A percentile compares a stretch with the other conserved stretches of the same genome.
These are phyloP conservation scores for Chalcosyrphus nemorum DNA, from an alignment of 2,888 invertebrate genomes.

Conservation along the genomic window DNA sequence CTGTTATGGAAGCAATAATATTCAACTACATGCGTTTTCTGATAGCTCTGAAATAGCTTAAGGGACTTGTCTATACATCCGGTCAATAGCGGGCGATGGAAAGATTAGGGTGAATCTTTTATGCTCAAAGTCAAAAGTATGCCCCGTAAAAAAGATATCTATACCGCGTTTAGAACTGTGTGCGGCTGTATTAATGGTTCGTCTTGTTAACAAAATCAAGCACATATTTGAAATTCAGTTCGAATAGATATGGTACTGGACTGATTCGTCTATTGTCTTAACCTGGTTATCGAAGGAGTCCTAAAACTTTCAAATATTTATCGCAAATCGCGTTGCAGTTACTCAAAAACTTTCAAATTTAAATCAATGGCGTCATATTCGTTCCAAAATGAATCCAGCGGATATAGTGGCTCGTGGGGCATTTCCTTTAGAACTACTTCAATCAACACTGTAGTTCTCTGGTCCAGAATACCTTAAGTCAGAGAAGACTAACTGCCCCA, in stretches of 20 bases:
- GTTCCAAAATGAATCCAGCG: not conserved
- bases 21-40: constrained; percentile 8
- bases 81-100: not conserved
- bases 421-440: not conserved
- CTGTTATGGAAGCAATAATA: not conserved
- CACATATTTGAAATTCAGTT: not conserved
- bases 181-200: not conserved
- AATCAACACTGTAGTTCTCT: not conserved
- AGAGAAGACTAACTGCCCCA: not conserved
- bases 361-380: constrained; percentile 7
- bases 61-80: not conserved
- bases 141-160: not conserved
- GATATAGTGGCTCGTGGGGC: not conserved
- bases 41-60: constrained; percentile 9
- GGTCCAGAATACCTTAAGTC: not conserved
- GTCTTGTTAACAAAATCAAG: not conserved
- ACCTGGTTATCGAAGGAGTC: not conserved
- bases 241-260: not conserved
- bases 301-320: not conserved
- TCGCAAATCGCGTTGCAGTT: constrained; percentile 2
- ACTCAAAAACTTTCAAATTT: not conserved
- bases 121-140: not conserved
- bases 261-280: constrained; percentile 4
- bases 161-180: not conserved
- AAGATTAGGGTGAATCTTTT: not conserved